Evolutionary conservation across 2,797 vertebrate species (phyloP), one percentile per base, ranked within the genome.

Genomic region (Tadarida brasiliensis): DNA sequence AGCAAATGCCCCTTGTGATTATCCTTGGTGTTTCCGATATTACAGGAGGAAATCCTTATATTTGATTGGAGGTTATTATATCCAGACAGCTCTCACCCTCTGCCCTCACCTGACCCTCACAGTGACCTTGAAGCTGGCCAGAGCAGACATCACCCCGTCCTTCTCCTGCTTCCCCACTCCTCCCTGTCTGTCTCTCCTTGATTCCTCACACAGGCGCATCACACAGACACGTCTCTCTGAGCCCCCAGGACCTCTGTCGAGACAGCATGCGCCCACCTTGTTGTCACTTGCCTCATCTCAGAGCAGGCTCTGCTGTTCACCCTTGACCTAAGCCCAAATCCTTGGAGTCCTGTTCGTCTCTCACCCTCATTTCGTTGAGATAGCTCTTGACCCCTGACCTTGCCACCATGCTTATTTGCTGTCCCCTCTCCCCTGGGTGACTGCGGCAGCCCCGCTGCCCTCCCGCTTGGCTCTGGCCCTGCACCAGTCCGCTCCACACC

Each of bases 401-500:
- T 44, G 49, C 47, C 17, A 2, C 63, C 33, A 47, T 6, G 11
- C 49, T 73, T 39, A 3, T 9, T 4, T 5, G 47, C 56, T 63
- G 10, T 7, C 44, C 10, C 15, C 14, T 88, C 28, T 49, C 1
- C 1, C 54, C 59, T 12, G 20, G 80, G 47, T 70, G 39, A 77
- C 17, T 15, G 12, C 1, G 19, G 76, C 39, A 28, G 30, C 51
- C 49, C 33, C 26, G 11, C 24, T 0, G 0, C 54, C 39, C 65
- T 44, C 33, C 51, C 49, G 1, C 3, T 9, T 94, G 65, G 28
- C 67, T 54, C 44, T 26, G 30, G 68, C 20, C 68, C 54, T 0
- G 1, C 7, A 12, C 11, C 4, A 3, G 8, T 12, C 49, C 3
- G 1, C 24, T 51, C 54, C 2, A 2, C 0, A 3, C 56, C 12